Percentiles rank a stretch among this genome's conserved stretches.
These are phyloP conservation scores for Fregetta grallaria DNA, from an alignment of 2,113 vertebrate genomes.

Conservation along the genomic window DNA sequence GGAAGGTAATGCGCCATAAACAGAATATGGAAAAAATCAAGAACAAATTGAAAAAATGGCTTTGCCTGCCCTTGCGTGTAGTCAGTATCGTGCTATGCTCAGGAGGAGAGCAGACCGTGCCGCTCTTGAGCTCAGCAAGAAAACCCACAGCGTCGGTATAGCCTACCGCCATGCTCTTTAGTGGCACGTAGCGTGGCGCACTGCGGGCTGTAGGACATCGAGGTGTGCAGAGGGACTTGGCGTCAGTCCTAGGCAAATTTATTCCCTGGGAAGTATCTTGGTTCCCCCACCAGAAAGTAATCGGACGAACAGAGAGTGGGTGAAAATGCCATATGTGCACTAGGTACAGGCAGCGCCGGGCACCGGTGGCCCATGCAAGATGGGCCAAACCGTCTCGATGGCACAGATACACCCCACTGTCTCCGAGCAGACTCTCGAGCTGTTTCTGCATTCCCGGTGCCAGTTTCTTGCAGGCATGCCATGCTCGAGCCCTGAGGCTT, in stretches of 20 bases:
- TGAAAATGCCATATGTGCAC: background rate
- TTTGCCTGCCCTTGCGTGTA: background rate
- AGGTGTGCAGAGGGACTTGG: background rate
- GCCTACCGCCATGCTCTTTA: rapidly evolving
- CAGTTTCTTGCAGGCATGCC: background rate
- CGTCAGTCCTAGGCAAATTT: rapidly evolving
- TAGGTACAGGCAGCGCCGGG: background rate
- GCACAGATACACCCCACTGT: background rate
- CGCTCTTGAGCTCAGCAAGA: background rate
- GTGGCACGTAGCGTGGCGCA: rapidly evolving
- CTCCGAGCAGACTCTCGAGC: background rate
- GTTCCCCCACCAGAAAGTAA: background rate
- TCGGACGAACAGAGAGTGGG: rapidly evolving
- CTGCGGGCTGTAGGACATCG: rapidly evolving
- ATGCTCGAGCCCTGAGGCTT: background rate
- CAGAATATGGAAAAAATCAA: constrained; percentile 14
- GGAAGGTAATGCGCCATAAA: background rate
- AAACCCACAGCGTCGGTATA: background rate
- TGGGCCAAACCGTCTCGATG: background rate
- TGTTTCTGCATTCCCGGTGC: background rate
- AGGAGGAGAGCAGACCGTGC: background rate
- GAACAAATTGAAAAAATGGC: background rate
- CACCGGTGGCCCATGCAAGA: background rate
- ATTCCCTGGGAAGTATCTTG: background rate
- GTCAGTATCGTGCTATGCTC: rapidly evolving